phyloP scores from a whole-genome alignment of 2,797 vertebrate species.

The Protonibea diacanthus region DNA sequence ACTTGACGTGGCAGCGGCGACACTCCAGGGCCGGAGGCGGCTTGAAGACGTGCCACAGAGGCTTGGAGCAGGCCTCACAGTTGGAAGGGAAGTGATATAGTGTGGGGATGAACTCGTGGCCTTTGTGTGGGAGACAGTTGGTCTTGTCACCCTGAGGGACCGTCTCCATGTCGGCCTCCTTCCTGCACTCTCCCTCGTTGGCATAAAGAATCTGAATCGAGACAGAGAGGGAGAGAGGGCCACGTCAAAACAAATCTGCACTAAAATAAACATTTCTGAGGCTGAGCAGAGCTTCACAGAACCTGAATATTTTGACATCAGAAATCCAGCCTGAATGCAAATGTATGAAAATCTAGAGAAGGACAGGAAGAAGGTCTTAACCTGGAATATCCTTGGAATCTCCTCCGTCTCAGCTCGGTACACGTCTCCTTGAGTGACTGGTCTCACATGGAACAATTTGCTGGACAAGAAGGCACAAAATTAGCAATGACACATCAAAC shows the following conservation, averaged over 20 bases:
- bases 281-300: neutral
- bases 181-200: slow-evolving; percentile 98
- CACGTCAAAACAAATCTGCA: neutral
- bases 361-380: slow-evolving; percentile 66
- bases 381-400: slow-evolving; percentile 99
- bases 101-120: slow-evolving; percentile 99
- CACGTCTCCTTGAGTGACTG: slow-evolving; percentile 98
- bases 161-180: slow-evolving; percentile 93
- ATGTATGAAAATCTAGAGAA: neutral
- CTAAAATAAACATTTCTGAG: slow-evolving; percentile 15
- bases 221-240: too few relatives aligned
- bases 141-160: slow-evolving; percentile 94
- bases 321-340: neutral
- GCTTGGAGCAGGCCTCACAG: slow-evolving; percentile 98
- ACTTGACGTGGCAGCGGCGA: slow-evolving; percentile 99
- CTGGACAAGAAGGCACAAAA: slow-evolving; percentile 75
- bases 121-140: slow-evolving; percentile 97
- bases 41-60: slow-evolving; percentile 99
- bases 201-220: slow-evolving; percentile 94
- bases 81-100: slow-evolving; percentile 99
- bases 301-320: neutral
- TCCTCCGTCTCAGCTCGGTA: slow-evolving; percentile 98
- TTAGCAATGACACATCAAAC: neutral
- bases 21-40: slow-evolving; percentile 97
- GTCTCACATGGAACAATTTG: slow-evolving; percentile 98